Evolutionary conservation across 2,888 invertebrate species (phyloP).

Genomic region (Falcaria lacertinaria): DNA sequence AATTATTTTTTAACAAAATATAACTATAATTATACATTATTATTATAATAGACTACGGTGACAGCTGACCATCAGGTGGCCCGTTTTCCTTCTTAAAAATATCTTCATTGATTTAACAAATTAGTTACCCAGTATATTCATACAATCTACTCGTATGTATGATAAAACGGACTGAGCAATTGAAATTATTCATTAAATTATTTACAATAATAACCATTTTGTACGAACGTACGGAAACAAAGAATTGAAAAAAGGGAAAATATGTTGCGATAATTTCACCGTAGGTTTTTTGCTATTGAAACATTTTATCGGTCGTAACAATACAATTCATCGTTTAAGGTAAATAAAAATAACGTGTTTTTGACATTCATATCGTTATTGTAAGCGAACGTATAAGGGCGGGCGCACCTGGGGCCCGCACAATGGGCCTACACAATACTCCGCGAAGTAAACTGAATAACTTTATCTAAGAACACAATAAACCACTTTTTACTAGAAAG

Average conservation of each 20-base stretch:
- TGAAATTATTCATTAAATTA: neutral
- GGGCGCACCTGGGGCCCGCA: conserved; percentile 59
- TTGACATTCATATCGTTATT: conserved; percentile 73
- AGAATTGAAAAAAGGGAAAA: neutral
- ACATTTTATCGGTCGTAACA: conserved; percentile 45
- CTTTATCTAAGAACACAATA: conserved; percentile 77
- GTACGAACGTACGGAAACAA: neutral
- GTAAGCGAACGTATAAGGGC: conserved; percentile 53
- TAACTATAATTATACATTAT: too few species aligned
- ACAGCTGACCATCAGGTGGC: too few species aligned
- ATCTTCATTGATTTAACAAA: too few species aligned
- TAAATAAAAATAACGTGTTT: conserved; percentile 69
- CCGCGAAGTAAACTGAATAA: conserved; percentile 68
- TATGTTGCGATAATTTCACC: neutral
- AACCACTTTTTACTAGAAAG: conserved; percentile 72
- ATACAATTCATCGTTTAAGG: conserved; percentile 46
- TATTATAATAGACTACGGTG: too few species aligned
- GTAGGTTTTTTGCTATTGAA: conserved; percentile 24
- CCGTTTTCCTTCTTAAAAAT: too few species aligned
- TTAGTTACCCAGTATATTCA: too few species aligned
- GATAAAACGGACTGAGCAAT: too few species aligned
- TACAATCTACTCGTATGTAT: too few species aligned
- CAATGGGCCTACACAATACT: conserved; percentile 66
- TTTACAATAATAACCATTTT: neutral
- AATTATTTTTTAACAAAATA: too few species aligned